phyloP scores from a whole-genome alignment of 2,888 invertebrate species.

The Agonopterix heracliana region DNA sequence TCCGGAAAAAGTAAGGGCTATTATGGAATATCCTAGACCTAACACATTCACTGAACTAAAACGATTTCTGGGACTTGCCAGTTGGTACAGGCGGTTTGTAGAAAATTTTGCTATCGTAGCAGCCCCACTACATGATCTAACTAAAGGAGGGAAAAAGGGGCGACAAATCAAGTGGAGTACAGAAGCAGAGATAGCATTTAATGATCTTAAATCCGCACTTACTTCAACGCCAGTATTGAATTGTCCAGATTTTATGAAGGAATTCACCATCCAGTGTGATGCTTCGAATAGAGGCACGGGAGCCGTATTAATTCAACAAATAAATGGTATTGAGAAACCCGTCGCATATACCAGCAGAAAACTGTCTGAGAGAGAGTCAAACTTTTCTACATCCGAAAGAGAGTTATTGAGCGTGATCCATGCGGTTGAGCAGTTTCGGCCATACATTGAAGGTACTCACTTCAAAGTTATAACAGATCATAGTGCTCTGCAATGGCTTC shows the following conservation, averaged over 20 bases:
- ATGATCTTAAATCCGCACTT: conserved; percentile 7
- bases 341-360: conserved; percentile 14
- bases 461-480: neutral
- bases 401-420: neutral
- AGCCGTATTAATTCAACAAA: conserved; percentile 8
- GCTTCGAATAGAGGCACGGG: conserved; percentile 11
- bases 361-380: too few relatives aligned
- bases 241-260: conserved; percentile 10
- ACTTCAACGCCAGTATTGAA: conserved; percentile 10
- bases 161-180: conserved; percentile 7
- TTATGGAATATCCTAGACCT: conserved; percentile 16
- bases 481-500: neutral
- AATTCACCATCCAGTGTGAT: conserved; percentile 12
- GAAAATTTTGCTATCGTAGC: conserved; percentile 12
- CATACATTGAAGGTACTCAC: neutral
- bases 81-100: conserved; percentile 13
- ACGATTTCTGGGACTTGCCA: conserved; percentile 15
- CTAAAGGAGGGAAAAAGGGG: conserved; percentile 3
- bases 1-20: conserved; percentile 13
- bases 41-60: conserved; percentile 13
- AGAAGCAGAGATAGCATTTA: conserved; percentile 11
- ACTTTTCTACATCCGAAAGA: neutral
- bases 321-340: conserved; percentile 8
- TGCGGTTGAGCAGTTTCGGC: neutral
- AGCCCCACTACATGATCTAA: conserved; percentile 8